Conservation (phyloP, 2,113 vertebrate species). For the Alethe diademata region DNA sequence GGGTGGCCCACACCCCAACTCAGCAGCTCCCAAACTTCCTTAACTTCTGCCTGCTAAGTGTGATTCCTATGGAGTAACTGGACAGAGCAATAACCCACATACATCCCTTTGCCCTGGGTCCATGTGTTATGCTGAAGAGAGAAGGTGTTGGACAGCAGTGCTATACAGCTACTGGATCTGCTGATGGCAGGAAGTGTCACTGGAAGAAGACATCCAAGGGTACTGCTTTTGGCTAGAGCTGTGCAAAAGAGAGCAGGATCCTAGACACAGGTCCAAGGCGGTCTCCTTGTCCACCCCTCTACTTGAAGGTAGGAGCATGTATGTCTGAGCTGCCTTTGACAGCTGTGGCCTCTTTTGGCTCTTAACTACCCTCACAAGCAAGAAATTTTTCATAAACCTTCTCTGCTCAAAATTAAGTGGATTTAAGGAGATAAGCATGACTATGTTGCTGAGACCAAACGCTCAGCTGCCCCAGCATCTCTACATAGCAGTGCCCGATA, state of each 20-base stretch:
- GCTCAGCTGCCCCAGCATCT: background rate
- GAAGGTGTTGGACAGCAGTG: background rate
- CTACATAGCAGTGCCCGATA: background rate
- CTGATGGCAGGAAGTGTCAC: background rate
- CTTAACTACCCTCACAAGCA: background rate
- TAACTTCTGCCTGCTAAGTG: background rate
- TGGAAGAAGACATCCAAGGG: background rate
- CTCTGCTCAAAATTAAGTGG: background rate
- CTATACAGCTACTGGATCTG: background rate
- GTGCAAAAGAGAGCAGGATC: background rate
- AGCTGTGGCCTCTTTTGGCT: background rate
- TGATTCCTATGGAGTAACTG: background rate
- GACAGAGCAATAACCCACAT: background rate
- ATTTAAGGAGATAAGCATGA: background rate
- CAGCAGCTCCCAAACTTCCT: background rate
- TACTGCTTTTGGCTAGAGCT: background rate
- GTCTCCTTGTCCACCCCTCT: background rate
- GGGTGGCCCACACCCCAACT: background rate
- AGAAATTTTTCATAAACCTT: background rate
- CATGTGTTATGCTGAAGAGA: background rate
- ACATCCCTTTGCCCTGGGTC: background rate
- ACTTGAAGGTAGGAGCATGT: background rate
- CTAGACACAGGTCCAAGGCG: background rate
- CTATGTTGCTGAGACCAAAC: background rate
- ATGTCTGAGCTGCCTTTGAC: background rate